Conservation (phyloP, 2,113 vertebrate species). For the Circaetus cinerascens region DNA sequence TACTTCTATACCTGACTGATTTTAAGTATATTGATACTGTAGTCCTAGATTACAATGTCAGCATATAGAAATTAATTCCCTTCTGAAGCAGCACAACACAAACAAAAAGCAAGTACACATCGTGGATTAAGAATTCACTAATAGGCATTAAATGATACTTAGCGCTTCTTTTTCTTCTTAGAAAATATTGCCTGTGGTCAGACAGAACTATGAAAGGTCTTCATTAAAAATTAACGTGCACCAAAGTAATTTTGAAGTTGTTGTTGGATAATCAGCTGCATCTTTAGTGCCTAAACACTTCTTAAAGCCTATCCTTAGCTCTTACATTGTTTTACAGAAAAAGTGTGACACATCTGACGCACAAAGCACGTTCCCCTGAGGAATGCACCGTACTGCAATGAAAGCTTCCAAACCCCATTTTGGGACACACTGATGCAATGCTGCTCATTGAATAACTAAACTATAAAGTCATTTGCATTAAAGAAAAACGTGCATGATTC, state of each 20-base stretch:
- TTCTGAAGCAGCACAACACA: neutral
- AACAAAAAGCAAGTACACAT: neutral
- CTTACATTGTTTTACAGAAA: neutral
- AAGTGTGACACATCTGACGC: neutral
- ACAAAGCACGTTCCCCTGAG: neutral
- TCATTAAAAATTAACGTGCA: neutral
- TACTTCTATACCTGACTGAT: conserved; percentile 28
- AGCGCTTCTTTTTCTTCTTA: neutral
- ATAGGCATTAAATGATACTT: neutral
- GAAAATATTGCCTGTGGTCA: neutral
- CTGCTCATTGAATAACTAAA: neutral
- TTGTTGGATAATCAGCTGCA: neutral
- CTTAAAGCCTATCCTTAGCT: neutral
- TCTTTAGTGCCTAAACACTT: neutral
- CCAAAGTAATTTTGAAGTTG: neutral
- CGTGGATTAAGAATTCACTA: neutral
- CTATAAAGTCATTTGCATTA: neutral
- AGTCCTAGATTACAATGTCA: neutral
- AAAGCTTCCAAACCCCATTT: neutral
- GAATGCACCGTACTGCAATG: neutral
- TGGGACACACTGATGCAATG: neutral
- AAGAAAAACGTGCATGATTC: neutral
- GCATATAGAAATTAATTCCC: neutral
- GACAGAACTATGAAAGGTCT: neutral
- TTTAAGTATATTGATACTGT: neutral